Evolutionary conservation across 2,113 vertebrate species (phyloP).

Genomic region (Osmerus eperlanus): DNA sequence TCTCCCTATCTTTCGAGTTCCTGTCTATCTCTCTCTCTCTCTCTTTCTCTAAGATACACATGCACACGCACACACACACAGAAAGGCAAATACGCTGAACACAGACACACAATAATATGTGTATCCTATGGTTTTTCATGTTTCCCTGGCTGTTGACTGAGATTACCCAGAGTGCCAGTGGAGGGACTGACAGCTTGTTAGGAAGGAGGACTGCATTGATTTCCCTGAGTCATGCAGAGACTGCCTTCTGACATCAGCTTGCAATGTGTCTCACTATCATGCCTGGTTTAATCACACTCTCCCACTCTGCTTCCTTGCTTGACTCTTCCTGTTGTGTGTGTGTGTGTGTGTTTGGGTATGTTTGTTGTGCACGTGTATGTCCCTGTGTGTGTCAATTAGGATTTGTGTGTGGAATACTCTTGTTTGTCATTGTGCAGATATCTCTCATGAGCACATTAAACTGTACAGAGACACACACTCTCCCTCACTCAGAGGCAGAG

Average conservation of each 20-base stretch:
- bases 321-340: not conserved
- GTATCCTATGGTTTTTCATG: too few species aligned
- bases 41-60: not conserved
- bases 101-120: not conserved
- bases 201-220: slow-evolving; percentile 27
- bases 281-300: slow-evolving; percentile 6
- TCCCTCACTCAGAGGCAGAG: not conserved
- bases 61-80: not conserved
- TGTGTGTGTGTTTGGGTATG: not conserved
- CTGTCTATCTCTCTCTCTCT: not conserved
- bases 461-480: not conserved
- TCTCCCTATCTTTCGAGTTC: too few species aligned
- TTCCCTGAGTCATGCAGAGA: slow-evolving; percentile 33
- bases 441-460: not conserved
- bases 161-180: slow-evolving; percentile 35
- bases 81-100: not conserved
- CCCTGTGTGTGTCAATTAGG: not conserved
- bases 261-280: not conserved
- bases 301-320: not conserved
- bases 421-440: not conserved
- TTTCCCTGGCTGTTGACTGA: not conserved
- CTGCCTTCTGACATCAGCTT: slow-evolving; percentile 40
- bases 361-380: not conserved
- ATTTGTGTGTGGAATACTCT: not conserved
- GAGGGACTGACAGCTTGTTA: slow-evolving; percentile 6